Evolutionary conservation across 2,888 invertebrate genomes (phyloP).

Genomic region (Hybos culiciformis): DNA sequence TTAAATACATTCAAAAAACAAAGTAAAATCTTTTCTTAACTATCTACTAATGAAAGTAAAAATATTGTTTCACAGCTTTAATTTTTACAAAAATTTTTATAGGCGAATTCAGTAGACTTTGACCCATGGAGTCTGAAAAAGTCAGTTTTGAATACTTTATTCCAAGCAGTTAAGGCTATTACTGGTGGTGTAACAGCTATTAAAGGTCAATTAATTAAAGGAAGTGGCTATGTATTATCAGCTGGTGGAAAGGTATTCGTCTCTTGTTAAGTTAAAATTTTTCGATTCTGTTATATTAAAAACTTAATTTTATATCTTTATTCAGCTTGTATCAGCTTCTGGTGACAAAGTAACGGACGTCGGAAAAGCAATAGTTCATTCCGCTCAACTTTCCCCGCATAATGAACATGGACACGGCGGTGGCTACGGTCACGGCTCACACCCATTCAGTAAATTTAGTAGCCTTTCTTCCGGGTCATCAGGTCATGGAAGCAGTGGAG

Average conservation of each 20-base stretch:
- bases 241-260: conserved; percentile 41
- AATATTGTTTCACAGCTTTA: conserved; percentile 7
- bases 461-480: conserved; percentile 30
- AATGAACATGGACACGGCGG: conserved; percentile 20
- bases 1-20: neutral
- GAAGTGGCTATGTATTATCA: conserved; percentile 55
- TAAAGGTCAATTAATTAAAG: conserved; percentile 78
- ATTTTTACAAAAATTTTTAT: neutral
- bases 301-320: neutral
- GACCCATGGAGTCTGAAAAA: conserved; percentile 68
- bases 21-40: neutral
- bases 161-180: conserved; percentile 79
- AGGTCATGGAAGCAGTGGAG: no score
- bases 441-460: conserved; percentile 28
- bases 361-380: conserved; percentile 65
- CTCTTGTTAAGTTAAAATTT: neutral
- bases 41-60: neutral
- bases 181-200: conserved; percentile 75
- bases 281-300: neutral
- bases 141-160: conserved; percentile 64
- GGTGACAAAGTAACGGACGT: conserved; percentile 68
- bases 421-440: conserved; percentile 16
- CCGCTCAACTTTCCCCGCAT: conserved; percentile 45
- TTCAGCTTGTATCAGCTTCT: conserved; percentile 51
- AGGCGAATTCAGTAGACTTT: conserved; percentile 37